phyloP scores from a whole-genome alignment of 2,113 vertebrate genomes.

The Cromileptes altivelis region DNA sequence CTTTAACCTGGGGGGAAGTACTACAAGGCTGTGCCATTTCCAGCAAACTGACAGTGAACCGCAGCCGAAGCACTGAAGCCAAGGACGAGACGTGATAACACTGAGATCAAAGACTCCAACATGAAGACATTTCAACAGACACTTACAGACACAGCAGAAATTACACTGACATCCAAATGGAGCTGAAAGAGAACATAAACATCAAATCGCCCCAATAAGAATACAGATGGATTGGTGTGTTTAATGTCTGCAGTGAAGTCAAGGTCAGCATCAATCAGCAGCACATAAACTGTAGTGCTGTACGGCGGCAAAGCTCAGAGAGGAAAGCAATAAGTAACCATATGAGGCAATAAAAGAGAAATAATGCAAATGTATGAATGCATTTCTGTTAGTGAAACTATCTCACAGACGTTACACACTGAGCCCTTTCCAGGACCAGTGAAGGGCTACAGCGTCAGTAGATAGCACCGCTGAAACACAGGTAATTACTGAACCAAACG shows the following conservation, averaged over 20 bases:
- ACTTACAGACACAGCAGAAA: not conserved
- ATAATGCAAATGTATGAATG: not conserved
- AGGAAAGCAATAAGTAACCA: not conserved
- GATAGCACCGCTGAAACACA: no score
- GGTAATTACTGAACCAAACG: no score
- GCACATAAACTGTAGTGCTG: fast-evolving
- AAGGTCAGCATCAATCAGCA: slow-evolving; percentile 25
- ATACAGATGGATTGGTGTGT: not conserved
- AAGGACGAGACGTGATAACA: not conserved
- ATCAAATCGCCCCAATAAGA: not conserved
- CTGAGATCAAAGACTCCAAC: not conserved
- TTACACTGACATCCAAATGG: slow-evolving; percentile 11
- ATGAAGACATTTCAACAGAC: not conserved
- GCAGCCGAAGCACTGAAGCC: not conserved
- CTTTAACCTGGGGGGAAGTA: fast-evolving
- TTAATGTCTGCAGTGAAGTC: slow-evolving; percentile 1
- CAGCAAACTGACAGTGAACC: slow-evolving; percentile 8
- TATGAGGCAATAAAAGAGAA: not conserved
- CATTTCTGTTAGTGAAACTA: no score
- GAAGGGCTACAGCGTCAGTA: not conserved
- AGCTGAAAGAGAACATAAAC: slow-evolving; percentile 9
- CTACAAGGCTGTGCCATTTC: not conserved
- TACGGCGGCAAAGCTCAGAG: not conserved
- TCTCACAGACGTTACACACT: not conserved
- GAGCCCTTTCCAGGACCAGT: not conserved